Percentiles rank a stretch among this genome's conserved stretches.
These are phyloP conservation scores for Cichladusa arquata DNA, from an alignment of 2,113 vertebrate genomes.

Conservation along the genomic window DNA sequence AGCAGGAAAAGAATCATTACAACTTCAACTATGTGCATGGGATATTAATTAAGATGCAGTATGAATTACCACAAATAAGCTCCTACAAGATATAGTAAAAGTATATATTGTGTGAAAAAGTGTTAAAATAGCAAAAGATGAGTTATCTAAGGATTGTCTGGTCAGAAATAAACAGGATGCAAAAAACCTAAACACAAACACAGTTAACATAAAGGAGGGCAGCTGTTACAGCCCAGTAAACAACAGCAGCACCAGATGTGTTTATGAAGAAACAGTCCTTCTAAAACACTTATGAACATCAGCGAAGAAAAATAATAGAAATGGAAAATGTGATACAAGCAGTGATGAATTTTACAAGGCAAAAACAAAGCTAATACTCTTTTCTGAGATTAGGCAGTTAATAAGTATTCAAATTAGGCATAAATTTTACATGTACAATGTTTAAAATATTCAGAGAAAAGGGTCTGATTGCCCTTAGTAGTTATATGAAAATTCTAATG, in stretches of 20 bases:
- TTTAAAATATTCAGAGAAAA: conserved; percentile 99
- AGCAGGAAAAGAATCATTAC: neutral
- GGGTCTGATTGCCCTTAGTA: conserved; percentile 93
- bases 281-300: conserved; percentile 71
- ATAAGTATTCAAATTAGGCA: conserved; percentile 99
- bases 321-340: conserved; percentile 74
- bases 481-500: conserved; percentile 95
- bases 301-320: conserved; percentile 73
- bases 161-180: conserved; percentile 75
- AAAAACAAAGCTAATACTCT: conserved; percentile 90
- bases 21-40: conserved; percentile 10
- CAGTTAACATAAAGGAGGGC: conserved; percentile 63
- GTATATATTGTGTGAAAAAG: neutral
- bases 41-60: conserved; percentile 33
- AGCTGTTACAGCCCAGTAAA: conserved; percentile 78
- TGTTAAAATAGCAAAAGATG: conserved; percentile 7
- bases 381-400: conserved; percentile 92
- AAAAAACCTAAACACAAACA: conserved; percentile 70
- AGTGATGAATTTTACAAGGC: conserved; percentile 89
- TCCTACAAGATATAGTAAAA: neutral
- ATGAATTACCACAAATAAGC: conserved; percentile 11
- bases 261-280: conserved; percentile 83
- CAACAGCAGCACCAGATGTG: conserved; percentile 79
- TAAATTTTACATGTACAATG: conserved; percentile 99
- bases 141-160: conserved; percentile 64